These are phyloP conservation scores for Mirza zaza DNA, from an alignment of 2,113 vertebrate genomes.

Conservation along the genomic window DNA sequence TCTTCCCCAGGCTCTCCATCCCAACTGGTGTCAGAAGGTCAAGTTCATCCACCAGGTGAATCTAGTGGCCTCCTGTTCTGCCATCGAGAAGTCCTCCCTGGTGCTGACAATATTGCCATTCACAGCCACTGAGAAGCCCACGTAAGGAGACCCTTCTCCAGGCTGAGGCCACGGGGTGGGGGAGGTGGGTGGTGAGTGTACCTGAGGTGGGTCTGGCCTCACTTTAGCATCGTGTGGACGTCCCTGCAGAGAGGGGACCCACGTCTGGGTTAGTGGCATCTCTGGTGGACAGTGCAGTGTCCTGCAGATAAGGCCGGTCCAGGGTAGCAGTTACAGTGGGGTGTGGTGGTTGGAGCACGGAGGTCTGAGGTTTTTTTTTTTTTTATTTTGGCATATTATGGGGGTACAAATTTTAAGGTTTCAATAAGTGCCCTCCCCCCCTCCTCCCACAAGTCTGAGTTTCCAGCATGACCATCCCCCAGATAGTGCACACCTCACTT, in stretches of 20 bases:
- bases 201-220: background rate
- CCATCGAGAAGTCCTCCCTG: conserved; percentile 51
- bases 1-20: conserved; percentile 64
- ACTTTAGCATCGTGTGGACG: background rate
- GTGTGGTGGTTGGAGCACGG: background rate
- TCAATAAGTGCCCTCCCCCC: no score
- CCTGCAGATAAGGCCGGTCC: rapidly evolving
- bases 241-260: background rate
- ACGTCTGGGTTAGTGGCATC: background rate
- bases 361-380: no score
- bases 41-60: conserved; percentile 77
- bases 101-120: conserved; percentile 49
- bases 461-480: no score
- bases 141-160: conserved; percentile 53
- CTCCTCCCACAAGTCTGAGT: no score
- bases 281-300: background rate
- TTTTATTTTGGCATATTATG: no score
- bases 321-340: background rate
- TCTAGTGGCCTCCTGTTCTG: conserved; percentile 77
- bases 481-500: no score
- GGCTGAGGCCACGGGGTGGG: background rate
- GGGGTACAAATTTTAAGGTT: no score
- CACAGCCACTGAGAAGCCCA: background rate
- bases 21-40: conserved; percentile 77
- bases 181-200: background rate